These are phyloP conservation scores for Ovibos moschatus DNA, from an alignment of 2,113 vertebrate species.

Conservation along the genomic window DNA sequence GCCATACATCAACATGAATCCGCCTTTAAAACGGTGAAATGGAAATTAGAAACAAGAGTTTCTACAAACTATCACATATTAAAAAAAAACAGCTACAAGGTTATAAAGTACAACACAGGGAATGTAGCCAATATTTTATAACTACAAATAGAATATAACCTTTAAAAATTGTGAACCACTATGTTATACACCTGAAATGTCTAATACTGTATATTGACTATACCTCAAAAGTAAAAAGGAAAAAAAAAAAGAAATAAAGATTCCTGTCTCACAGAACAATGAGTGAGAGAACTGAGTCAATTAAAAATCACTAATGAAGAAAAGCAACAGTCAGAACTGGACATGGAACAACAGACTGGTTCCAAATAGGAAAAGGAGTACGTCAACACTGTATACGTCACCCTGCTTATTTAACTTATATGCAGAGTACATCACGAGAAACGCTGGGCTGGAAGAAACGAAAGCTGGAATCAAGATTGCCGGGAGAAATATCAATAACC, in stretches of 20 bases:
- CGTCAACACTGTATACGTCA: no score
- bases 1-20: no score
- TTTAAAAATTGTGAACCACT: not conserved
- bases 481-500: no score
- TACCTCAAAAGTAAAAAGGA: not conserved
- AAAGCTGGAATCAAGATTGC: no score
- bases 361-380: no score
- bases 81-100: not conserved
- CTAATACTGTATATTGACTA: not conserved
- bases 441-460: no score
- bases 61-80: not conserved
- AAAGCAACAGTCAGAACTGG: not conserved
- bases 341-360: no score
- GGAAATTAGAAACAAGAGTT: not conserved
- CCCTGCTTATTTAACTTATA: no score
- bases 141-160: not conserved
- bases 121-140: not conserved
- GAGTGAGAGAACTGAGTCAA: not conserved
- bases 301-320: not conserved
- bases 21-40: not conserved
- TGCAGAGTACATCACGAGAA: no score
- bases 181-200: not conserved
- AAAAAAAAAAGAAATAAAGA: not conserved
- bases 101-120: not conserved
- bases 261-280: accelerated